These are phyloP conservation scores for Umimayanthus kanabou DNA, from an alignment of 92 coral and sea anemone species.

Conservation along the genomic window DNA sequence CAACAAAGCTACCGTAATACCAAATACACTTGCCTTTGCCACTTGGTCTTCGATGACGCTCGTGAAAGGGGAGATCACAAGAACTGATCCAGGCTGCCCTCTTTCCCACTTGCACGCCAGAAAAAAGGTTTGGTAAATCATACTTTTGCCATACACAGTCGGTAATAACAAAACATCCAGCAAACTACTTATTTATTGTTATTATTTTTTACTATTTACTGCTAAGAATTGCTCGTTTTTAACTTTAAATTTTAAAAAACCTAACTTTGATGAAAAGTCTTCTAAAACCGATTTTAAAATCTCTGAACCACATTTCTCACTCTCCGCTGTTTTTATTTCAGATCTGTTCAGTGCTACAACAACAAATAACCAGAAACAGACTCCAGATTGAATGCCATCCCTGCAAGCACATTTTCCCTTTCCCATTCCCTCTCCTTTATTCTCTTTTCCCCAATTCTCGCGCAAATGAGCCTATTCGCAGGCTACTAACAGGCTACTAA, in stretches of 20 bases:
- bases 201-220: no score
- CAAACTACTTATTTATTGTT: no score
- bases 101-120: slow-evolving; percentile 15
- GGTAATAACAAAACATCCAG: slow-evolving; percentile 23
- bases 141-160: slow-evolving; percentile 19
- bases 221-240: slow-evolving; percentile 14
- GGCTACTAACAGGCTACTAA: no score
- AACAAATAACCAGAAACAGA: not conserved
- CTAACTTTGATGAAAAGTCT: not conserved
- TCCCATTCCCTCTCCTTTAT: no score
- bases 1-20: no score
- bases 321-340: not conserved
- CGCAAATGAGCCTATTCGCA: no score
- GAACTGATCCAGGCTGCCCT: not conserved
- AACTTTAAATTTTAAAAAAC: not conserved
- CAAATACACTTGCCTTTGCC: no score
- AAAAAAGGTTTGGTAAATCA: slow-evolving; percentile 29
- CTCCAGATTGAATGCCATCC: no score
- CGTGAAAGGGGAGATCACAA: slow-evolving; percentile 32
- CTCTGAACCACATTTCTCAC: not conserved
- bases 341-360: not conserved
- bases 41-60: slow-evolving; percentile 16
- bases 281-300: slow-evolving; percentile 1
- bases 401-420: no score
- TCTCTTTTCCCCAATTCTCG: no score